phyloP scores from a whole-genome alignment of 2,797 vertebrate species.

The Sternotherus odoratus region DNA sequence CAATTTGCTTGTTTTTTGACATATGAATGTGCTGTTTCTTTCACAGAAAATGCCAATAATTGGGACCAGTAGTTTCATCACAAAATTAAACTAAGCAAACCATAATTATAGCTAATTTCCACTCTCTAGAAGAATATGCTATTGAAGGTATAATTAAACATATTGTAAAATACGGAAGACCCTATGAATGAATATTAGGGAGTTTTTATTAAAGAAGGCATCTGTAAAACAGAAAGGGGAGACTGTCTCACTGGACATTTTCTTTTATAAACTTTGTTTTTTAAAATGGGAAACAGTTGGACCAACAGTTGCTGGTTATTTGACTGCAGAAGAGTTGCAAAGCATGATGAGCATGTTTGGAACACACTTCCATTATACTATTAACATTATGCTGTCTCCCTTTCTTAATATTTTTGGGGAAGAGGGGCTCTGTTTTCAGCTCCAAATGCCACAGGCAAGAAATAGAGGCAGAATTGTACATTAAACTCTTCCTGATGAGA shows the following conservation, averaged over 20 bases:
- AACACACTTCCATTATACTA: slow-evolving; percentile 28
- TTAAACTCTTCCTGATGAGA: neutral
- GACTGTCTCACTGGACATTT: slow-evolving; percentile 44
- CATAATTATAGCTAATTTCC: slow-evolving; percentile 38
- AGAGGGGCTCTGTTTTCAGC: neutral
- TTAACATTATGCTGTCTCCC: slow-evolving; percentile 32
- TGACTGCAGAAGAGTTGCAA: slow-evolving; percentile 46
- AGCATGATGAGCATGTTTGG: slow-evolving; percentile 47
- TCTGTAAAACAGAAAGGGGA: slow-evolving; percentile 45
- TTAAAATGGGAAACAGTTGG: slow-evolving; percentile 51
- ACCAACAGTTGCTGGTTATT: slow-evolving; percentile 54
- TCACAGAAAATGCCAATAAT: slow-evolving; percentile 29
- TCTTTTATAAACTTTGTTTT: slow-evolving; percentile 43
- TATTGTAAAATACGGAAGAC: slow-evolving; percentile 3
- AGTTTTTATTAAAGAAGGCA: slow-evolving; percentile 47
- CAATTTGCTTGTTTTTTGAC: slow-evolving; percentile 40
- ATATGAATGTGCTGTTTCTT: neutral
- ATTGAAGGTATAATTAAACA: slow-evolving; percentile 52
- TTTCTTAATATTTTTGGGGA: neutral
- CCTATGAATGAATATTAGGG: neutral
- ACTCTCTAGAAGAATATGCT: slow-evolving; percentile 25
- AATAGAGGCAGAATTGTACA: neutral
- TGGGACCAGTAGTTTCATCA: slow-evolving; percentile 23
- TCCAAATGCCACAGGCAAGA: neutral
- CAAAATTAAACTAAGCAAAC: slow-evolving; percentile 41